Evolutionary conservation across 2,797 vertebrate genomes (phyloP), one percentile per base, ranked within the genome.

Genomic region (Xenentodon cancila): DNA sequence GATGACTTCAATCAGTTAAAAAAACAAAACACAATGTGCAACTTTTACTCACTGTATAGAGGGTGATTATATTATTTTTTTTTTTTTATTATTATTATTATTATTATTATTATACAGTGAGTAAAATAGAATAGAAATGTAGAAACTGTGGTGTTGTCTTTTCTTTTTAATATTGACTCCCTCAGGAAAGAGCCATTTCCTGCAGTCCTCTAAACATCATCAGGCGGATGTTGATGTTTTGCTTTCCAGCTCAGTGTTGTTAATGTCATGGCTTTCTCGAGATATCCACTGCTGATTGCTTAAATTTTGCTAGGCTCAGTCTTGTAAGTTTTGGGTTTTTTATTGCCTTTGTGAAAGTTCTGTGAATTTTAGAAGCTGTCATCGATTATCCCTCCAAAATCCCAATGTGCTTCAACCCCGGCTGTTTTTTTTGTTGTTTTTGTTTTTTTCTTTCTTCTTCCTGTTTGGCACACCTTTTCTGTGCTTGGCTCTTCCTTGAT

Each of bases 181-280:
- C 85, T 64, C 56, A 68, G 84, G 88, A 84, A 62, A 59, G 60
- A 80, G 64, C 34, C 66, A 80, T 87, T 90, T 92, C 89, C 90
- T 88, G 80, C 75, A 59, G 80, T 78, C 73, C 58, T 68, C 77
- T 43, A 60, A 66, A 53, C 77, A 57, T 69, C 7, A 54, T 77
- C 64, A 54, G 71, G 71, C 79, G 88, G 87, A 92, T 91, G 90
- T 91, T 88, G 84, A 82, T 88, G 81, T 90, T 91, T 88, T 68
- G 65, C 62, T 87, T 84, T 81, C 72, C 73, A 62, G 63, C 62
- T 72, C 52, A 1, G 55, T 66, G 58, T 68, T 74, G 79, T 78
- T 73, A 67, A 81, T 66, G 62, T 71, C 5, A 59, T 50, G 54
- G 46, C 58, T 44, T 80, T 87, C 73, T 81, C 50, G 21, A 81